Conservation (phyloP, 2,797 vertebrate species). For the Enteromius mattozi region DNA sequence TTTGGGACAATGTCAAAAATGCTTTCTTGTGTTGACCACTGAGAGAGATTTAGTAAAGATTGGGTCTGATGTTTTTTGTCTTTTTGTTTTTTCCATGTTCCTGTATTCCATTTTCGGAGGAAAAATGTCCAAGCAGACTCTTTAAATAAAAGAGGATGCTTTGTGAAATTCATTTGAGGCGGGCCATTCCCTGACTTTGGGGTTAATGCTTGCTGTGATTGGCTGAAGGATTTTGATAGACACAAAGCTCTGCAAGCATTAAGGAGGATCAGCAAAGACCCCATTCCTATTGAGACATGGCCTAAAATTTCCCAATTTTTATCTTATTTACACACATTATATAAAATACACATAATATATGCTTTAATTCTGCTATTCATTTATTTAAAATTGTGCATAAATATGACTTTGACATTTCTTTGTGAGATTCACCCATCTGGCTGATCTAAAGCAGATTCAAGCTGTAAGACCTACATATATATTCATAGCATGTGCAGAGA, state of each 20-base stretch:
- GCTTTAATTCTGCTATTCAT: background rate
- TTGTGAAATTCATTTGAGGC: conserved; percentile 2
- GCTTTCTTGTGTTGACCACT: conserved; percentile 3
- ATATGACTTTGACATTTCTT: background rate
- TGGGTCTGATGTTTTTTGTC: background rate
- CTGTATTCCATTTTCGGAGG: background rate
- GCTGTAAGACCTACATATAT: conserved; percentile 15
- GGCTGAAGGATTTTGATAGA: conserved; percentile 33
- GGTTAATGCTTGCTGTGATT: conserved; percentile 4
- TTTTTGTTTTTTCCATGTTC: background rate
- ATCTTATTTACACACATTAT: background rate
- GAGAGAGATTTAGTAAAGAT: background rate
- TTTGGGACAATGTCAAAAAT: conserved; percentile 14
- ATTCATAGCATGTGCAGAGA: conserved; percentile 40
- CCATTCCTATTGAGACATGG: conserved; percentile 25
- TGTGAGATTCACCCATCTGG: background rate
- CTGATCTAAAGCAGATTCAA: conserved; percentile 13
- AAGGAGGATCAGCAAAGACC: background rate
- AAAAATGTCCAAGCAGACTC: conserved; percentile 15
- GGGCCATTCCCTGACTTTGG: background rate
- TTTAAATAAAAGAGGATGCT: conserved; percentile 3
- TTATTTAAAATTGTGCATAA: background rate
- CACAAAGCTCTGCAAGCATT: conserved; percentile 23
- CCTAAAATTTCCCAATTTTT: conserved; percentile 15
- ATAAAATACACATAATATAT: background rate